Evolutionary conservation across 2,797 vertebrate genomes (phyloP).

Genomic region (Oreortyx pictus): DNA sequence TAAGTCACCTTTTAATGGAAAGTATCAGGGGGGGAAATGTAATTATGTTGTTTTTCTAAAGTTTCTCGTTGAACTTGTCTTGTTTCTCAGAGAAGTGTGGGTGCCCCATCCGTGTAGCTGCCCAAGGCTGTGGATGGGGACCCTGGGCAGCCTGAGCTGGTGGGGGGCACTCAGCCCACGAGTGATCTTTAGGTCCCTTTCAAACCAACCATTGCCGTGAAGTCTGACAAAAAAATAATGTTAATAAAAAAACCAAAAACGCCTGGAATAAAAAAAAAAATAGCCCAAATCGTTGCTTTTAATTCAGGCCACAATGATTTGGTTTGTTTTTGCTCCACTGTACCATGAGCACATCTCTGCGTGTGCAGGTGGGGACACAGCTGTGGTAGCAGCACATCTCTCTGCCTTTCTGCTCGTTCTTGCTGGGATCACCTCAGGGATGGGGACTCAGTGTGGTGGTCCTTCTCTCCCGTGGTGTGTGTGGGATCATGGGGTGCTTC

Average conservation of each 20-base stretch:
- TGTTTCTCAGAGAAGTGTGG: too few relatives aligned
- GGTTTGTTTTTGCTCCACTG: not conserved
- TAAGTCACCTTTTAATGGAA: not conserved
- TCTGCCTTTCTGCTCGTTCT: not conserved
- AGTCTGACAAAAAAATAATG: too few relatives aligned
- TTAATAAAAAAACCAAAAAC: too few relatives aligned
- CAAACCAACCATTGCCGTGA: too few relatives aligned
- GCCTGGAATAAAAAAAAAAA: too few relatives aligned
- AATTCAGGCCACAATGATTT: not conserved
- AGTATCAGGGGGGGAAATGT: not conserved
- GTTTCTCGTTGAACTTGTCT: not conserved
- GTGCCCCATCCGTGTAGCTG: too few relatives aligned
- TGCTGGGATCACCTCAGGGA: not conserved
- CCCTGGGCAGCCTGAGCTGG: too few relatives aligned
- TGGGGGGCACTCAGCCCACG: too few relatives aligned
- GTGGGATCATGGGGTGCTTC: not conserved
- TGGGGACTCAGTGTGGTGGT: too few relatives aligned
- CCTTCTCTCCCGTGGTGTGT: accelerated
- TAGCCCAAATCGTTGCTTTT: not conserved
- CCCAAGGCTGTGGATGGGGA: too few relatives aligned
- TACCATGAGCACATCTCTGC: accelerated
- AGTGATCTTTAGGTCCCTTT: too few relatives aligned
- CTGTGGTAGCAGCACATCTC: not conserved
- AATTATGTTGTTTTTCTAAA: not conserved
- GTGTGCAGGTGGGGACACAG: too few relatives aligned